Evolutionary conservation across 2,797 vertebrate species (phyloP).

Genomic region (Euphonia xanthogaster): DNA sequence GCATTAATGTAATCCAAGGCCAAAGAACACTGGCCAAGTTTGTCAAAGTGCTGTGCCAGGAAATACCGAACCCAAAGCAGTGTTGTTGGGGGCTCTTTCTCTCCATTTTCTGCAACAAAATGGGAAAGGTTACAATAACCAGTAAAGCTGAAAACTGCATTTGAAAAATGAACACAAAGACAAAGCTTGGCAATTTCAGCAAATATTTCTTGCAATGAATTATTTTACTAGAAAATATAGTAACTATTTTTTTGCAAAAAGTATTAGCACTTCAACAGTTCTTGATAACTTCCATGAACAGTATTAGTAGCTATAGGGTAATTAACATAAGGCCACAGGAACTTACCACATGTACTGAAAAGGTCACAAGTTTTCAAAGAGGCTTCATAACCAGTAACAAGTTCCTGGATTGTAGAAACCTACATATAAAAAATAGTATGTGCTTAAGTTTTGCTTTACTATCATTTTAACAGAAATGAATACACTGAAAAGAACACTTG

Average conservation of each 20-base stretch:
- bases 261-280: background rate
- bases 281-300: background rate
- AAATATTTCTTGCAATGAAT: background rate
- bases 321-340: background rate
- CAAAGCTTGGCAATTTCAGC: background rate
- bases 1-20: constrained; percentile 81
- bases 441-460: background rate
- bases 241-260: background rate
- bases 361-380: constrained; percentile 77
- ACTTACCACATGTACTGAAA: constrained; percentile 76
- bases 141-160: background rate
- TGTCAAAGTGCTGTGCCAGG: constrained; percentile 82
- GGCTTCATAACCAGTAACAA: constrained; percentile 80
- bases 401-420: constrained; percentile 79
- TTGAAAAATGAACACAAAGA: background rate
- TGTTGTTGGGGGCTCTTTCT: constrained; percentile 78
- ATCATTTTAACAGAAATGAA: background rate
- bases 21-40: constrained; percentile 79
- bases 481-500: background rate
- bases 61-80: constrained; percentile 81
- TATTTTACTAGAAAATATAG: background rate
- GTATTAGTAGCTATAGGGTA: background rate
- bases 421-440: constrained; percentile 19
- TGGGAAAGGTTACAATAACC: background rate
- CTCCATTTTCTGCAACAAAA: constrained; percentile 77